Base-by-base conservation (phyloP, 2,113 vertebrate genomes). In the Alouatta palliata region DNA sequence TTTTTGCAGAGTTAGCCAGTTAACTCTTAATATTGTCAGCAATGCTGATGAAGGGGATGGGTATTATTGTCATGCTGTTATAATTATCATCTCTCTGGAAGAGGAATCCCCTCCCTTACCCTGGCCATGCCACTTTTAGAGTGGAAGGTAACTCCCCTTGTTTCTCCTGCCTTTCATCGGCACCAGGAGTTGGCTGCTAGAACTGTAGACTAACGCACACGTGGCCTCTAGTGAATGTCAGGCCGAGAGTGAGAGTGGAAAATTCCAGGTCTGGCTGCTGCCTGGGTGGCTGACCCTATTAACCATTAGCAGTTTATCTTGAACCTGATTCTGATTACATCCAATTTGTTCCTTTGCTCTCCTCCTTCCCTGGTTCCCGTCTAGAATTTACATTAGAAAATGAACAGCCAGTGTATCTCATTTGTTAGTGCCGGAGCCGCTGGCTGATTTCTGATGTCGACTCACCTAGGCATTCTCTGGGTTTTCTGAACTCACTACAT, bases 361-460 rank as follows among this genome's bases (percentile, higher is more conserved):
- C n/a, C 68, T 37, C 25, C 89, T 91, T 88, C 79, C 87, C 92
- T 14, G 40, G 77, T 2, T 92, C 68, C 93, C 61, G 68, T 92
- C 93, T 97, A 96, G 93, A 93, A 91, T 96, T 97, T 97, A 86
- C 90, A 92, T 90, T 94, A 90, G 95, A 87, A 96, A 97, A 83
- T 66, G 73, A 96, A 37, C 54, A 80, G 76, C 73, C 66, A 25
- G 23, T 3, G 2, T 45, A 19, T 79, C 79, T 86, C 86, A 21
- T 71, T 56, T 84, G 79, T 73, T 30, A 27, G 54, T 8, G 8
- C 17, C 2, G 21, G 64, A 68, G 86, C 43, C 49, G 6, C 35
- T 54, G 80, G 90, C 35, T 47, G 0, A 23, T 37, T 47, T 37
- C 96, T 80, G 43, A 2, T 45, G 40, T 56, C 0, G 2, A 19